These are phyloP conservation scores for Luperina testacea DNA, from an alignment of 2,888 invertebrate genomes.

Conservation along the genomic window DNA sequence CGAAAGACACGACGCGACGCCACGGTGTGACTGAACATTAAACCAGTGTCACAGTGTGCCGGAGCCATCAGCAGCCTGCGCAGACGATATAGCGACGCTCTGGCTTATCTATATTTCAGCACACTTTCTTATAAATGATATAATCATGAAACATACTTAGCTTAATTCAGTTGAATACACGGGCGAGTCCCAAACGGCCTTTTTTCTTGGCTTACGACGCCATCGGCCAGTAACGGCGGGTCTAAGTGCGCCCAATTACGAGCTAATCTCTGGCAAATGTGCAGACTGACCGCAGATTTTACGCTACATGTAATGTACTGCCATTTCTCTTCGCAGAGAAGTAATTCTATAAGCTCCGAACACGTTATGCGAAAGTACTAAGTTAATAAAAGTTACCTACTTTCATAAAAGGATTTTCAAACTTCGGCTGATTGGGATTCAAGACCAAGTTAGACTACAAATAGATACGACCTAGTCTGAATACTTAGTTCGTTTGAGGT, in stretches of 20 bases:
- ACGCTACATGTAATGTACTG: constrained; percentile 1
- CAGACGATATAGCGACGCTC: background rate
- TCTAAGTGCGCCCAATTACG: constrained; percentile 34
- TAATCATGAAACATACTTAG: background rate
- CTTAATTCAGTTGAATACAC: background rate
- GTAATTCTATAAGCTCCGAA: constrained; percentile 33
- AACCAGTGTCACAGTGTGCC: background rate
- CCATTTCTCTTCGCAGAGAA: constrained; percentile 19
- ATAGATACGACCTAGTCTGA: background rate
- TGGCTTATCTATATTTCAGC: constrained; percentile 12
- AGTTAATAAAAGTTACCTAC: constrained; percentile 14
- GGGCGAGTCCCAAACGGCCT: background rate
- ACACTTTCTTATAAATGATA: constrained; percentile 7
- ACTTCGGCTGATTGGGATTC: background rate
- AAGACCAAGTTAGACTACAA: background rate
- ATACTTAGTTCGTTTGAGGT: background rate
- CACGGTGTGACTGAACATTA: background rate
- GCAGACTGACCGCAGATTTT: constrained; percentile 5
- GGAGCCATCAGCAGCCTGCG: background rate
- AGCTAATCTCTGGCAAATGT: constrained; percentile 26
- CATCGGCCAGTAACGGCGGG: constrained; percentile 25
- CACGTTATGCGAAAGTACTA: constrained; percentile 10
- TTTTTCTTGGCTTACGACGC: constrained; percentile 17
- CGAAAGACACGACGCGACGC: no score
- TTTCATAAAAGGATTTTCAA: constrained; percentile 10